phyloP scores from a whole-genome alignment of 2,797 vertebrate genomes.

The Hydrophis major region DNA sequence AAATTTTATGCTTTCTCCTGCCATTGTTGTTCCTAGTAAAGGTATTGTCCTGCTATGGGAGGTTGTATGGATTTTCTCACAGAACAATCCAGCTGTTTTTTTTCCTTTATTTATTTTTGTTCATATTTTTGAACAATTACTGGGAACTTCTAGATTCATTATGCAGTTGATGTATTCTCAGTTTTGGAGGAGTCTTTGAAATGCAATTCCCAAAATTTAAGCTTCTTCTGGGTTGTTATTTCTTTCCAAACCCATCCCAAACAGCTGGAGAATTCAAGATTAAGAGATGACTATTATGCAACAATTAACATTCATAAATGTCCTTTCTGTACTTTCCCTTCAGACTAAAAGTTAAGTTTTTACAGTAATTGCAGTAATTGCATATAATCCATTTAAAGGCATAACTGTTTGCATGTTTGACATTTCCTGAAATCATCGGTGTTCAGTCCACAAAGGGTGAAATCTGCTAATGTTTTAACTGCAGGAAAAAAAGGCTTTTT shows the following conservation, averaged over 20 bases:
- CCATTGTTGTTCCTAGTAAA: background rate
- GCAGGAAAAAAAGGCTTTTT: slow-evolving; percentile 3
- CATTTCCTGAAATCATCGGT: slow-evolving; percentile 47
- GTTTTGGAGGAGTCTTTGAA: slow-evolving; percentile 51
- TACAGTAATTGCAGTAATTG: slow-evolving; percentile 62
- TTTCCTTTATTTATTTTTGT: background rate
- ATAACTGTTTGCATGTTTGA: slow-evolving; percentile 40
- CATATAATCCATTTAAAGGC: slow-evolving; percentile 61
- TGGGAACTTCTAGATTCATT: slow-evolving; percentile 50
- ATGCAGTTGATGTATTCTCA: slow-evolving; percentile 39
- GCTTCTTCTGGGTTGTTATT: slow-evolving; percentile 32
- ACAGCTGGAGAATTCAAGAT: slow-evolving; percentile 30
- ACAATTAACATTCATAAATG: slow-evolving; percentile 51
- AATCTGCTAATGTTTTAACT: slow-evolving; percentile 39
- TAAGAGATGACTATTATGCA: slow-evolving; percentile 20
- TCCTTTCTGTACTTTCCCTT: slow-evolving; percentile 27
- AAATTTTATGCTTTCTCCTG: background rate
- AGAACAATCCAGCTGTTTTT: background rate
- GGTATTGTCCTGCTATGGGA: background rate
- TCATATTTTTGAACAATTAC: slow-evolving; percentile 55
- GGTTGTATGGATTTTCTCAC: background rate
- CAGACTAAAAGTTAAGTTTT: slow-evolving; percentile 68
- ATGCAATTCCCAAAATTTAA: slow-evolving; percentile 15
- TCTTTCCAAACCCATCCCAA: slow-evolving; percentile 29
- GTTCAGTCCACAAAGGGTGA: slow-evolving; percentile 46